Percentiles rank a stretch among this genome's conserved stretches.
phyloP scores from a whole-genome alignment of 2,888 invertebrate genomes.

The Drosophila yooni region DNA sequence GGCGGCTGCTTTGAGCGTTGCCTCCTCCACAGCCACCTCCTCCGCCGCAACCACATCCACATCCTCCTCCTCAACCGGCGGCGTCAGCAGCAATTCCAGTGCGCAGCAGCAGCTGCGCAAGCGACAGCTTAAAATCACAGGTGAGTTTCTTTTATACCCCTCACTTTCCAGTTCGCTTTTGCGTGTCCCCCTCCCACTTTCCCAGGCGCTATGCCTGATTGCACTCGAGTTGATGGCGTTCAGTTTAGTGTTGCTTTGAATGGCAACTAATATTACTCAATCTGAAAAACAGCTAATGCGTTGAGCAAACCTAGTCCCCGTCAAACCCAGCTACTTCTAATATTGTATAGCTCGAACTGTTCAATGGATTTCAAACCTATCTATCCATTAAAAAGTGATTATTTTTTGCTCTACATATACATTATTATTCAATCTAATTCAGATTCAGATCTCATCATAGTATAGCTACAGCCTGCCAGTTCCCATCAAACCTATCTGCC shows the following conservation, averaged over 20 bases:
- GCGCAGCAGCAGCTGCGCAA: conserved; percentile 70
- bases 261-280: not conserved
- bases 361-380: not conserved
- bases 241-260: conserved; percentile 5
- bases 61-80: not conserved
- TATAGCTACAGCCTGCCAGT: not conserved
- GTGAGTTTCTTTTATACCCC: conserved; percentile 67
- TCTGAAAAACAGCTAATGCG: not conserved
- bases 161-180: not conserved
- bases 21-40: conserved; percentile 25
- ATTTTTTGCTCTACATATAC: not conserved
- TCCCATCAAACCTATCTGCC: not conserved
- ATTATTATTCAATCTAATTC: too few species aligned
- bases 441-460: too few species aligned
- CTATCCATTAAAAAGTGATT: not conserved
- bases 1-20: conserved; percentile 30
- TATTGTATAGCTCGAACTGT: not conserved
- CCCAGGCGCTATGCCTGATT: conserved; percentile 65
- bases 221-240: conserved; percentile 25
- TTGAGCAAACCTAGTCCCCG: not conserved
- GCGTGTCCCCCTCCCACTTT: conserved; percentile 27
- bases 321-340: not conserved
- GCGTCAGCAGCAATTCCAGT: conserved; percentile 14
- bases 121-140: conserved; percentile 85
- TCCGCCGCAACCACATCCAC: conserved; percentile 1